Evolutionary conservation across 1,140 invertebrate species (phyloP).

Genomic region (Trypoxylus dichotomus): DNA sequence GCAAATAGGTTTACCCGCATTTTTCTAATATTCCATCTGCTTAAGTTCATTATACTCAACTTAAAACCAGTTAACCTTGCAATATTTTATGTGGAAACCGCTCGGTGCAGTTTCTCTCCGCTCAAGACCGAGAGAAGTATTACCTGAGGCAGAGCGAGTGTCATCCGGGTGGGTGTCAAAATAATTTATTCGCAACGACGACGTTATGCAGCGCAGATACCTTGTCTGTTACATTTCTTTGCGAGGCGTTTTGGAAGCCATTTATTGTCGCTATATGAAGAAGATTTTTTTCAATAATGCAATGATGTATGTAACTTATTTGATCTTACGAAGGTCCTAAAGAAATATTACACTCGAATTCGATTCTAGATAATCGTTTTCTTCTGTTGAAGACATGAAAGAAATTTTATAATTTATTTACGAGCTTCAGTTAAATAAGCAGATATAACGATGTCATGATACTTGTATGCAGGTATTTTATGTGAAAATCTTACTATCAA

Average conservation of each 20-base stretch:
- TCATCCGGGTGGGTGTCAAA: slow-evolving; percentile 15
- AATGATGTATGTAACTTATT: background rate
- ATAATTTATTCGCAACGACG: slow-evolving; percentile 17
- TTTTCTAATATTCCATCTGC: slow-evolving; percentile 17
- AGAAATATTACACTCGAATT: no score
- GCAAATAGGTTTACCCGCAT: slow-evolving; percentile 3
- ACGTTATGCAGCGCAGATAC: background rate
- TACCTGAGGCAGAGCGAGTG: background rate
- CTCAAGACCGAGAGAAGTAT: background rate
- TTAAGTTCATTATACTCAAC: background rate
- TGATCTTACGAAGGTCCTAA: no score
- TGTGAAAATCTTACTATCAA: no score
- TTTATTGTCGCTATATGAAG: background rate
- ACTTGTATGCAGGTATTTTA: no score
- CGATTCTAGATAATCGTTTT: no score
- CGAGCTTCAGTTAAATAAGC: no score
- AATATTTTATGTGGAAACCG: background rate
- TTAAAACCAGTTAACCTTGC: slow-evolving; percentile 16
- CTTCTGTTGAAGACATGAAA: no score
- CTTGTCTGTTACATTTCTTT: background rate
- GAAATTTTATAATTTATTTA: no score
- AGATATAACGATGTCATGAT: no score
- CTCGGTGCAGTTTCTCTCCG: background rate
- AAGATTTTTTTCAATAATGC: background rate
- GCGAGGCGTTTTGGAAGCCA: background rate